Conservation (phyloP, 2,888 invertebrate species). For the Meteorus colon region DNA sequence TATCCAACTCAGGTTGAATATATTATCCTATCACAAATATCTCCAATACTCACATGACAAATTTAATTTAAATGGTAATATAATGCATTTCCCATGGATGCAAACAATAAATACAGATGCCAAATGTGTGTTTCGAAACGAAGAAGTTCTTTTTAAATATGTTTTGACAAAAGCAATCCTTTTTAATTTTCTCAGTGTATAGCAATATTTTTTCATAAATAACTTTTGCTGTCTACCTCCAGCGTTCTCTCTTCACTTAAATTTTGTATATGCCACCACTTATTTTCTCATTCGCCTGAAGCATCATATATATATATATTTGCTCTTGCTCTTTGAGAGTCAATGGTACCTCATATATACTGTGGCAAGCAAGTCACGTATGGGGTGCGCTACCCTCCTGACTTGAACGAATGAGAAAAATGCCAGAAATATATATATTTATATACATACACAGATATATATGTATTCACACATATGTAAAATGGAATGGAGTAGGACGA, state of each 20-base stretch:
- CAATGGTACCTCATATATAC: constrained; percentile 33
- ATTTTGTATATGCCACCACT: not conserved
- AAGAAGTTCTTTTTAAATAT: no score
- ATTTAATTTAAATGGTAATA: no score
- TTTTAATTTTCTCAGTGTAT: no score
- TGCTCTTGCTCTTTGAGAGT: constrained; percentile 33
- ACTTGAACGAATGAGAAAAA: constrained; percentile 27
- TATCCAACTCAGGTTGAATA: no score
- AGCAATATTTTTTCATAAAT: no score
- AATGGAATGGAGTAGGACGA: not conserved
- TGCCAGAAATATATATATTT: constrained; percentile 1
- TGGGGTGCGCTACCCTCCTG: constrained; percentile 27
- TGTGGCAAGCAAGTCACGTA: constrained; percentile 37
- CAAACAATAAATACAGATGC: no score
- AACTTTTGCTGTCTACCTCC: not conserved
- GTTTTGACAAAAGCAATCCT: no score
- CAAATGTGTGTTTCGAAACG: no score
- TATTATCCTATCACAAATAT: no score
- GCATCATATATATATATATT: not conserved
- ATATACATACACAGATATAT: not conserved
- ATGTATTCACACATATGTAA: not conserved
- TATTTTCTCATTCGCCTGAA: not conserved
- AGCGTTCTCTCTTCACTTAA: constrained; percentile 3
- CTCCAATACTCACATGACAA: no score
- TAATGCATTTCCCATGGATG: no score